These are phyloP conservation scores for Xiphias gladius DNA, from an alignment of 2,113 vertebrate species.

Conservation along the genomic window DNA sequence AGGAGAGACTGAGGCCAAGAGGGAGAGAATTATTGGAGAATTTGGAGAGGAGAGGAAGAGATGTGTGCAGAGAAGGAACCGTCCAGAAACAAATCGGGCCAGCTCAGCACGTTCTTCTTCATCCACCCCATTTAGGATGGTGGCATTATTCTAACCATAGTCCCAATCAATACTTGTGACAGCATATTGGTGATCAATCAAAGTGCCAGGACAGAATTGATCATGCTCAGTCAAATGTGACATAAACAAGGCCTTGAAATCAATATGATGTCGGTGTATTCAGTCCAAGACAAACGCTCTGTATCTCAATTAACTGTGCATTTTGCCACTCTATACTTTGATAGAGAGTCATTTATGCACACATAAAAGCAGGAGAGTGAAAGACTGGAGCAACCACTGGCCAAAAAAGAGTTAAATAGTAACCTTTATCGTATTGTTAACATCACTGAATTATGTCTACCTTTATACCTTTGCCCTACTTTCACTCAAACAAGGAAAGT, in stretches of 20 bases:
- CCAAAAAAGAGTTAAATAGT: slow-evolving; percentile 20
- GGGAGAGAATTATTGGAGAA: slow-evolving; percentile 49
- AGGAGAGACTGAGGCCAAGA: slow-evolving; percentile 25
- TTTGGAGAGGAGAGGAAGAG: slow-evolving; percentile 44
- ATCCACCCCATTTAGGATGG: slow-evolving; percentile 65
- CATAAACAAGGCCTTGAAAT: slow-evolving; percentile 80
- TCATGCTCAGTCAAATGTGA: slow-evolving; percentile 84
- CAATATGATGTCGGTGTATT: slow-evolving; percentile 72
- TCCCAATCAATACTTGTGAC: slow-evolving; percentile 76
- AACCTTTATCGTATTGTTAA: slow-evolving; percentile 1
- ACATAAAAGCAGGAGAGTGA: slow-evolving; percentile 53
- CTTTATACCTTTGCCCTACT: neutral
- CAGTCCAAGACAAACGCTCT: slow-evolving; percentile 71
- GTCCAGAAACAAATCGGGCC: slow-evolving; percentile 48
- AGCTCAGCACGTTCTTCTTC: slow-evolving; percentile 68
- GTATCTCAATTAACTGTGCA: slow-evolving; percentile 83
- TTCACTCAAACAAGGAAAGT: slow-evolving; percentile 13
- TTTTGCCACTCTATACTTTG: slow-evolving; percentile 58
- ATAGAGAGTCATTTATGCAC: slow-evolving; percentile 71
- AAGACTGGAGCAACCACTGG: slow-evolving; percentile 39
- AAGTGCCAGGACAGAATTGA: slow-evolving; percentile 81
- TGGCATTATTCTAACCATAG: slow-evolving; percentile 81
- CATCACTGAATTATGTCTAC: slow-evolving; percentile 2
- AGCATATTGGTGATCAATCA: slow-evolving; percentile 84
- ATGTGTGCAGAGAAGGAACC: slow-evolving; percentile 7